A percentile compares a stretch with the other conserved stretches of the same genome.
phyloP scores from a whole-genome alignment of 1,140 invertebrate genomes.

The Drosophila auraria region DNA sequence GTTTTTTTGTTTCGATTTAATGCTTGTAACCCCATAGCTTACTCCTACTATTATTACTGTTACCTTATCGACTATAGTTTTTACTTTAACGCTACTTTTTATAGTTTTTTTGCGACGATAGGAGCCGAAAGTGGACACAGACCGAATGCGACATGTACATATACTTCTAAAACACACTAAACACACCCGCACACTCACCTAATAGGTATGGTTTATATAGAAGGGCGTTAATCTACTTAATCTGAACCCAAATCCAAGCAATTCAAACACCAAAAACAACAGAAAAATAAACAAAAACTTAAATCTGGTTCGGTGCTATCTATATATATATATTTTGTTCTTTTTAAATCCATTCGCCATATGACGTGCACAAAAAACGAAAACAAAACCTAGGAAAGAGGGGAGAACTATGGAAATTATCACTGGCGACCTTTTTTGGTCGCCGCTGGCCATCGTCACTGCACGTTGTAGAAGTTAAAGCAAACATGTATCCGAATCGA shows the following conservation, averaged over 20 bases:
- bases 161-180: conserved; percentile 18
- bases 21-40: conserved; percentile 9
- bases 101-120: neutral
- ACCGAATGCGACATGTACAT: conserved; percentile 39
- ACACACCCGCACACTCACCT: conserved; percentile 12
- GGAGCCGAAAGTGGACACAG: neutral
- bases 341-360: conserved; percentile 14
- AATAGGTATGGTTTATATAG: conserved; percentile 44
- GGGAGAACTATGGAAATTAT: conserved; percentile 13
- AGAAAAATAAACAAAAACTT: conserved; percentile 12
- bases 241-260: conserved; percentile 59
- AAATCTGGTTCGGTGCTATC: conserved; percentile 38
- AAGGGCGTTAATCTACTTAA: conserved; percentile 70
- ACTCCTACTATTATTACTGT: conserved; percentile 22
- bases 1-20: neutral
- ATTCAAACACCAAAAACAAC: conserved; percentile 18
- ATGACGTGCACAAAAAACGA: conserved; percentile 34
- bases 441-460: conserved; percentile 20
- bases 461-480: conserved; percentile 38
- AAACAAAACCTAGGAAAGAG: neutral
- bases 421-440: conserved; percentile 8
- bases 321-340: neutral
- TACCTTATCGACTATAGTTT: conserved; percentile 15
- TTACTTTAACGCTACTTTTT: neutral
- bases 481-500: conserved; percentile 4